Evolutionary conservation across 2,797 vertebrate genomes (phyloP).

Genomic region (Galagoides demidoff): DNA sequence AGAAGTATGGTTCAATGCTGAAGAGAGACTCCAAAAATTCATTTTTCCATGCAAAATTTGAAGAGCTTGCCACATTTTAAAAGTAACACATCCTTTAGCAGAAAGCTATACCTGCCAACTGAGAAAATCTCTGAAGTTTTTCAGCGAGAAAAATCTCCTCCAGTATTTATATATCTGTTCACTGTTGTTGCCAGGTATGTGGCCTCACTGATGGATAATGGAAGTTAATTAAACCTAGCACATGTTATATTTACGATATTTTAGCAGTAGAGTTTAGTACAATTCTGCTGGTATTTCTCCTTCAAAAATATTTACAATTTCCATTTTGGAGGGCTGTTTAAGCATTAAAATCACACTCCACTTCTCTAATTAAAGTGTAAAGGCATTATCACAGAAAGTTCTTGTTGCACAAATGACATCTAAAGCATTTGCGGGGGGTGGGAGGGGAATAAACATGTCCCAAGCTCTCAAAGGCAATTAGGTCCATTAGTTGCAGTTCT

Average conservation of each 20-base stretch:
- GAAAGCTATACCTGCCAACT: constrained; percentile 35
- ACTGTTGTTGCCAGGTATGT: constrained; percentile 73
- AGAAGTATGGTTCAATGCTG: neutral
- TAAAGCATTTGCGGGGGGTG: constrained; percentile 42
- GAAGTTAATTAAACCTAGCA: constrained; percentile 79
- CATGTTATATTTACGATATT: constrained; percentile 76
- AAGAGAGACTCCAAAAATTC: neutral
- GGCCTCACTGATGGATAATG: constrained; percentile 61
- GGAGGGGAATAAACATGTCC: constrained; percentile 58
- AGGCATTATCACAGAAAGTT: constrained; percentile 78
- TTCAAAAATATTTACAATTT: constrained; percentile 80
- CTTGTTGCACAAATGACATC: constrained; percentile 77
- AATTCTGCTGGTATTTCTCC: constrained; percentile 71
- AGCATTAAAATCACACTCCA: constrained; percentile 75
- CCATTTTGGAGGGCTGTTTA: constrained; percentile 63
- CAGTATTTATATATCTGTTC: constrained; percentile 64
- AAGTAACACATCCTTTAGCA: constrained; percentile 18
- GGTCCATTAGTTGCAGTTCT: constrained; percentile 72
- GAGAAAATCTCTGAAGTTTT: constrained; percentile 71
- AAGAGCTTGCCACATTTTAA: neutral
- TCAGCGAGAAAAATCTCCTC: constrained; percentile 43
- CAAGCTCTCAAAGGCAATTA: constrained; percentile 81
- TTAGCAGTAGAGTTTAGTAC: constrained; percentile 69
- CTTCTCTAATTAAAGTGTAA: constrained; percentile 78
- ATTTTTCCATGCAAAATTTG: constrained; percentile 20